phyloP scores from a whole-genome alignment of 2,797 vertebrate genomes.

The Tolypeutes matacus region DNA sequence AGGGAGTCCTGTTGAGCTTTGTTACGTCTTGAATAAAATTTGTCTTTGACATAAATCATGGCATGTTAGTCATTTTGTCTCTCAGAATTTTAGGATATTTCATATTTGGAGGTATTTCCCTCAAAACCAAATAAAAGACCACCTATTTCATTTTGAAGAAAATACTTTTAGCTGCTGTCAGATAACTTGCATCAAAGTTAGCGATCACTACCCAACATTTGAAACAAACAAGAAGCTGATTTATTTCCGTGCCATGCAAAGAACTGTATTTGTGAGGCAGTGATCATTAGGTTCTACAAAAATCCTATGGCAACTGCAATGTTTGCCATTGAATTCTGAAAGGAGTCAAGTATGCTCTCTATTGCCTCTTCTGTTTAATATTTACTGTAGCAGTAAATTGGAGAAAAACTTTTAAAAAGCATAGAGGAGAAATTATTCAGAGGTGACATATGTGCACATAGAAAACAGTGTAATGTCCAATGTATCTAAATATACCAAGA shows the following conservation, averaged over 20 bases:
- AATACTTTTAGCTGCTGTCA: slow-evolving; percentile 14
- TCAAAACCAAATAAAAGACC: not conserved
- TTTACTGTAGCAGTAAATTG: not conserved
- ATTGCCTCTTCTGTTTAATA: not conserved
- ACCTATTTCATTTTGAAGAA: not conserved
- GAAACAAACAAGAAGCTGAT: slow-evolving; percentile 18
- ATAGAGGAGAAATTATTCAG: not conserved
- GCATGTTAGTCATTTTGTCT: not conserved
- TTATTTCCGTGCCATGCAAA: not conserved
- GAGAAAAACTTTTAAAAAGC: not conserved
- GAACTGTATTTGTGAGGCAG: not conserved
- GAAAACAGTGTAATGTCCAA: not conserved
- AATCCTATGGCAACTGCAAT: not conserved
- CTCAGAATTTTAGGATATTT: not conserved
- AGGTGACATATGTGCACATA: not conserved
- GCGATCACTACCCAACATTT: not conserved
- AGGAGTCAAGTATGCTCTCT: not conserved
- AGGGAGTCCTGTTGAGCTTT: not conserved
- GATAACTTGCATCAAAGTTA: not conserved
- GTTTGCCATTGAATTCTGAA: not conserved
- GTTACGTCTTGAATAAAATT: slow-evolving; percentile 1
- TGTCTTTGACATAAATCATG: not conserved
- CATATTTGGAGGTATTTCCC: not conserved
- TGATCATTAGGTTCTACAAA: not conserved
- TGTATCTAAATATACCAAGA: not conserved